Conservation (phyloP, 2,113 vertebrate species). For the Zapus hudsonius region DNA sequence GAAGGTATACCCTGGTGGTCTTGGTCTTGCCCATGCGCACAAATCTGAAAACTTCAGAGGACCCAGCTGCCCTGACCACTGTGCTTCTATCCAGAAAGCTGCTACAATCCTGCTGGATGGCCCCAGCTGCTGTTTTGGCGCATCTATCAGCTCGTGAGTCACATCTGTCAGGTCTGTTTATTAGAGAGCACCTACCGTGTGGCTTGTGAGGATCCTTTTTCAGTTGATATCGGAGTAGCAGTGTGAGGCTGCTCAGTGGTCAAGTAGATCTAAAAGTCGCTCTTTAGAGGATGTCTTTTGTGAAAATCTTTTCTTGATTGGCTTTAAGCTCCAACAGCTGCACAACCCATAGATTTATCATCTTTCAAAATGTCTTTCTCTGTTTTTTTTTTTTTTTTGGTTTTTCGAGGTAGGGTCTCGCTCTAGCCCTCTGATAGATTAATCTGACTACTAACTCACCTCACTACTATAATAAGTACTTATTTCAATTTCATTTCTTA, state of each 20-base stretch:
- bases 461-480: neutral
- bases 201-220: neutral
- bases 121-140: neutral
- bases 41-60: neutral
- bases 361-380: neutral
- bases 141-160: neutral
- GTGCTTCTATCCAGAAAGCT: neutral
- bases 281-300: neutral
- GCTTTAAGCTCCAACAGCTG: neutral
- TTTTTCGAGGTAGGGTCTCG: too few species aligned
- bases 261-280: neutral
- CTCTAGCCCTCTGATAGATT: neutral
- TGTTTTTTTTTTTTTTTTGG: too few species aligned
- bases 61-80: neutral
- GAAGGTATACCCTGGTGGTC: slow-evolving; percentile 97
- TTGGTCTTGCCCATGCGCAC: slow-evolving; percentile 93
- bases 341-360: neutral
- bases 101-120: neutral
- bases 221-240: neutral
- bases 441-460: neutral
- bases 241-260: neutral
- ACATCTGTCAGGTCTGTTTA: neutral
- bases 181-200: neutral
- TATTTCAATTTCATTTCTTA: neutral
- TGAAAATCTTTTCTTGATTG: neutral